Conservation (phyloP, 2,113 vertebrate genomes). For the Atractosteus spatula region DNA sequence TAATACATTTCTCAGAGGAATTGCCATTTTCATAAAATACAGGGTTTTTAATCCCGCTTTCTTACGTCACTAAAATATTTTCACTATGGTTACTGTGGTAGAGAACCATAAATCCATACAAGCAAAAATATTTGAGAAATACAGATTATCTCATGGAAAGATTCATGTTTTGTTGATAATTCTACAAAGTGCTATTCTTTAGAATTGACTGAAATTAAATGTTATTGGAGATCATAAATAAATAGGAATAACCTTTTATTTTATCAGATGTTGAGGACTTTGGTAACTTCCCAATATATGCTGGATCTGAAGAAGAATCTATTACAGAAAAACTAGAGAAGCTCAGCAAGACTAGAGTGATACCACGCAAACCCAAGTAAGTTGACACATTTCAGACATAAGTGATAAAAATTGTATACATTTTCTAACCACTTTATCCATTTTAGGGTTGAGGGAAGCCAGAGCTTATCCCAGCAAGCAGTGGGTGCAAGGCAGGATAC, state of each 20-base stretch:
- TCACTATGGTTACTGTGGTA: too few relatives aligned
- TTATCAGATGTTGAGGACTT: constrained; percentile 31
- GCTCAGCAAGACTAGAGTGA: constrained; percentile 1
- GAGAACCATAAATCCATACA: too few relatives aligned
- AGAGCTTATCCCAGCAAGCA: neutral
- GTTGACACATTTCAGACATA: neutral
- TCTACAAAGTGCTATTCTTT: too few relatives aligned
- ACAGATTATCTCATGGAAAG: too few relatives aligned
- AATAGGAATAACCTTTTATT: neutral
- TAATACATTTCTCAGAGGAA: too few relatives aligned
- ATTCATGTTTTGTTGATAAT: too few relatives aligned
- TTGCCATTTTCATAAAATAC: too few relatives aligned
- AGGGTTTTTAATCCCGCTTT: too few relatives aligned
- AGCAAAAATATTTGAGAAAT: too few relatives aligned
- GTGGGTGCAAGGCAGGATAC: too few relatives aligned
- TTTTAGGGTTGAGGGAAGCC: neutral
- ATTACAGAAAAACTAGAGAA: constrained; percentile 18
- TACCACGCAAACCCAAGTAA: constrained; percentile 17
- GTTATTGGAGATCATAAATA: neutral
- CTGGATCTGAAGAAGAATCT: constrained; percentile 26
- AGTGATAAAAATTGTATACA: too few relatives aligned
- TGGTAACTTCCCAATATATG: constrained; percentile 36
- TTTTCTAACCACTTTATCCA: neutral
- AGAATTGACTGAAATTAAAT: neutral
- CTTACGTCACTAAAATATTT: too few relatives aligned